Evolutionary conservation across 2,888 invertebrate species (phyloP), one percentile per base, ranked within the genome.

Genomic region (Ormia ochracea): DNA sequence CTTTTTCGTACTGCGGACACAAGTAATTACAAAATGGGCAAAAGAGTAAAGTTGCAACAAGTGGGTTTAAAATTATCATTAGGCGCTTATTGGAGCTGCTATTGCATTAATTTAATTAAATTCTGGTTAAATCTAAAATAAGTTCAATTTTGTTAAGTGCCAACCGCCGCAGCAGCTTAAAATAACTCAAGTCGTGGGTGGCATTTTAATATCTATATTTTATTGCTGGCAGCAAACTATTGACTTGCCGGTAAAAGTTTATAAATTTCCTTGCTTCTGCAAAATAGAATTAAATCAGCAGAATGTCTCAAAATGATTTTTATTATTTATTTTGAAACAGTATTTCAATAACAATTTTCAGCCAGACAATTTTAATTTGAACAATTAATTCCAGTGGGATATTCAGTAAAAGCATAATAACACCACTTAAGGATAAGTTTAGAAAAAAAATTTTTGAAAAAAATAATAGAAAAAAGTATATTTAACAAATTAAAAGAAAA

Each of bases 321-420:
- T 4, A n/a, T 19, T 19, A 12, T 31, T 50, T 45, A 23, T 4
- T 41, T 41, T 41, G 33, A 38, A 38, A n/a, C 43, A n/a, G n/a
- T n/a, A n/a, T n/a, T n/a, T n/a, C n/a, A n/a, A n/a, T n/a, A 41
- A 59, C 28, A 26, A 36, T 36, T 41, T 59, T 4, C 28, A 45
- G 31, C 17, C 31, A 61, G 45, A 45, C 43, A 61, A 61, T 61
- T 61, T 61, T 31, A 61, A 61, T 45, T 61, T 45, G 28, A 59
- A 43, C 31, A 59, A 59, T 45, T 45, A 61, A 43, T 45, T 12
- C 61, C n/a, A 61, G 31, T 21, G 43, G 43, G 31, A 31, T 45
- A 9, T 45, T 31, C 21, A 45, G n/a, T 9, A 41, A 4, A 10
- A 56, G 10, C 10, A 17, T 12, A 17, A 31, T 33, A 31, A 45